Conservation (phyloP, 2,113 vertebrate genomes). For the Rhombomys opimus region DNA sequence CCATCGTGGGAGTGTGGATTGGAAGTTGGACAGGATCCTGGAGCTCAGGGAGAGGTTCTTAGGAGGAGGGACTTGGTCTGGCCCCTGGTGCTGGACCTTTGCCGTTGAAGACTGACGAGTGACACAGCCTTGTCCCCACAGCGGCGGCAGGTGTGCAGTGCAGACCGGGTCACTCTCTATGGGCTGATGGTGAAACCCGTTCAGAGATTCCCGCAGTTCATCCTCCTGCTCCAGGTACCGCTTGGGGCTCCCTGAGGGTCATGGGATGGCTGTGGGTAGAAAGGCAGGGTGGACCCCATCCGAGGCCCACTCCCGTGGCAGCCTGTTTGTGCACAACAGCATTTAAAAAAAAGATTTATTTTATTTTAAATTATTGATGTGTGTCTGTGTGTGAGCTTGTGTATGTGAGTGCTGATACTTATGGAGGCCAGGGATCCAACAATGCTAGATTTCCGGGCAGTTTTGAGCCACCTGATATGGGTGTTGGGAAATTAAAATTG, state of each 20-base stretch:
- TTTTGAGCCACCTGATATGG: not conserved
- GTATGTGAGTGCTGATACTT: not conserved
- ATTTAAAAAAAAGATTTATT: not conserved
- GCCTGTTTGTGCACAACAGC: not conserved
- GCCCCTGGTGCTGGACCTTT: not conserved
- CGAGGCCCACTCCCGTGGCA: fast-evolving
- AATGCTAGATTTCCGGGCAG: not conserved
- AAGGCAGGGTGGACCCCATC: fast-evolving
- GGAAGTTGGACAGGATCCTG: not conserved
- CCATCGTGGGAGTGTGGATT: not conserved
- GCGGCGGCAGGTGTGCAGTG: constrained; percentile 94
- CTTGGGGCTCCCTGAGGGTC: fast-evolving
- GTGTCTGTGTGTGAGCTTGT: not conserved
- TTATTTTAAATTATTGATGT: not conserved
- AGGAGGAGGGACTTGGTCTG: not conserved
- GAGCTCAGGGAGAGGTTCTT: not conserved
- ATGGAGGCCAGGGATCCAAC: not conserved
- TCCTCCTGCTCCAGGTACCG: constrained; percentile 95
- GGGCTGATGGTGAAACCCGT: constrained; percentile 99
- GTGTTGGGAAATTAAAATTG: not conserved
- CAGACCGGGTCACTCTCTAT: constrained; percentile 95
- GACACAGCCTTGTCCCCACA: constrained; percentile 62
- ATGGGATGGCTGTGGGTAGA: fast-evolving
- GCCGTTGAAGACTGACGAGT: not conserved
- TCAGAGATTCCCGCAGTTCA: constrained; percentile 98